Evolutionary conservation across 35 echinoderm and acorn worm genomes (phyloP).

Genomic region (Patiria miniata): DNA sequence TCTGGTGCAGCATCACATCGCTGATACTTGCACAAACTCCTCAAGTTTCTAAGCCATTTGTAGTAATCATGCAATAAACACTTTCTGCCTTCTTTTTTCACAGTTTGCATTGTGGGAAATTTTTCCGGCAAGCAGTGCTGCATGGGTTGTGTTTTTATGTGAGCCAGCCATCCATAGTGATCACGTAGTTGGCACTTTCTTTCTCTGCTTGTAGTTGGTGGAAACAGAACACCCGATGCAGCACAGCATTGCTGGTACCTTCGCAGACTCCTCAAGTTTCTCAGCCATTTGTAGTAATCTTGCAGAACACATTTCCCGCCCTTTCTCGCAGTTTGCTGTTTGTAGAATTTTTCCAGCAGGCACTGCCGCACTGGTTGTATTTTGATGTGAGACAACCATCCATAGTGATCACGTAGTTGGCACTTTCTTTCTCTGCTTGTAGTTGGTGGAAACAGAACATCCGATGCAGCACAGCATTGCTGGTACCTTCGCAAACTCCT

Average conservation of each 20-base stretch:
- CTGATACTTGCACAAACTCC: neutral
- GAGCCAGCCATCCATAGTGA: neutral
- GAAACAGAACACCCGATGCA: too few species aligned
- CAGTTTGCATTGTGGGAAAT: too few species aligned
- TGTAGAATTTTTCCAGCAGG: neutral
- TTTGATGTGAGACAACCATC: too few species aligned
- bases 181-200: neutral
- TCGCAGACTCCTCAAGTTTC: neutral
- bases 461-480: neutral
- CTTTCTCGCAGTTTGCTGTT: neutral
- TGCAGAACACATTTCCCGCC: neutral
- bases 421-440: neutral
- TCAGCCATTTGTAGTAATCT: neutral
- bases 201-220: neutral
- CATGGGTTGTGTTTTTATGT: neutral
- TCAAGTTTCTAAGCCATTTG: neutral
- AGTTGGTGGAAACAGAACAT: neutral
- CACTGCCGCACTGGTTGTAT: too few species aligned
- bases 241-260: neutral
- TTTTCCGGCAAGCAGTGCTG: too few species aligned
- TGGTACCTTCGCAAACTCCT: neutral
- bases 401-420: neutral
- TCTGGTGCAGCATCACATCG: neutral
- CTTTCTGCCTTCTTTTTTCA: neutral
- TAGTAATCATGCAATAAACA: neutral